A percentile compares a stretch with the other conserved stretches of the same genome.
phyloP scores from a whole-genome alignment of 2,888 invertebrate species.

The Drosophila paranaensis region DNA sequence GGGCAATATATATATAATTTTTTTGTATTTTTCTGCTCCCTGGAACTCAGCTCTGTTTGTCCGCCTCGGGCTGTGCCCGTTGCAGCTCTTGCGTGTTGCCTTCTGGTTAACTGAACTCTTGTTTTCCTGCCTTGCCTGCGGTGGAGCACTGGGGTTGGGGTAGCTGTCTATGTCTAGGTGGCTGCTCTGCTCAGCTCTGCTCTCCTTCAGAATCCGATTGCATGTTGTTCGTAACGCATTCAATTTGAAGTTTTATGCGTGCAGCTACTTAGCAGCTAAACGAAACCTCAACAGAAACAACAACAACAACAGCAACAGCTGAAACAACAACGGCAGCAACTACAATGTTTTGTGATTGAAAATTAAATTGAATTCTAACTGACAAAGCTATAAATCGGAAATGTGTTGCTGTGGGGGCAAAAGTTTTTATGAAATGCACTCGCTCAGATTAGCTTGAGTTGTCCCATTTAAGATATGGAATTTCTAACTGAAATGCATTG shows the following conservation, averaged over 20 bases:
- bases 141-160: neutral
- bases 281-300: slow-evolving; percentile 23
- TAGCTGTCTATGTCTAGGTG: neutral
- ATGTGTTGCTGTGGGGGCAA: slow-evolving; percentile 11
- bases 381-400: slow-evolving; percentile 9
- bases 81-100: slow-evolving; percentile 72
- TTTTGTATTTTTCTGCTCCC: neutral
- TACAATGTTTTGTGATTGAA: slow-evolving; percentile 46
- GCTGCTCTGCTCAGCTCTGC: slow-evolving; percentile 6
- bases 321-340: slow-evolving; percentile 15
- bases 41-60: slow-evolving; percentile 50
- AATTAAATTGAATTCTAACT: slow-evolving; percentile 53
- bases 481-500: neutral
- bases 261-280: slow-evolving; percentile 54
- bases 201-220: slow-evolving; percentile 25
- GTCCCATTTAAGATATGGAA: neutral
- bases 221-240: slow-evolving; percentile 30
- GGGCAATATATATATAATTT: neutral
- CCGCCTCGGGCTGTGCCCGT: slow-evolving; percentile 49
- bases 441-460: slow-evolving; percentile 10
- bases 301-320: slow-evolving; percentile 6
- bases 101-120: slow-evolving; percentile 73
- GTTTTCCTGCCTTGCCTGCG: slow-evolving; percentile 52
- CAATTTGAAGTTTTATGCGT: slow-evolving; percentile 57
- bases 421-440: neutral